Evolutionary conservation across 2,888 invertebrate genomes (phyloP), one percentile per base, ranked within the genome.

Genomic region (Dascillus cervinus): DNA sequence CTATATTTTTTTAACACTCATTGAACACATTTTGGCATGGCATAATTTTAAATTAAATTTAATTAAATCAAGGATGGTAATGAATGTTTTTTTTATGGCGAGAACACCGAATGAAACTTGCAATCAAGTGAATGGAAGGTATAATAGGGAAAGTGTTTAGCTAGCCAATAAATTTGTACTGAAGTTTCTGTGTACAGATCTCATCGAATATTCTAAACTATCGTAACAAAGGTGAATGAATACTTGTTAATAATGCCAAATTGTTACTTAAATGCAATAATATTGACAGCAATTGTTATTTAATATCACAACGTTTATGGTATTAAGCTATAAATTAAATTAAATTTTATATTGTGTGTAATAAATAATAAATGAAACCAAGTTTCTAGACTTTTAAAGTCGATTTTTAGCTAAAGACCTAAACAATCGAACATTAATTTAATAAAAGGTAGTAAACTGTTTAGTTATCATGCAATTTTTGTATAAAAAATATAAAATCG

Each of bases 201-300:
- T 32, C 32, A 34, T 38, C 29, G 31, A 40, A 53, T 50, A 53
- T 53, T 53, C 53, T 53, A 53, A 53, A 53, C 46, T 47, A 47
- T 44, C 49, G 45, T 52, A 39, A 47, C 45, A 32, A 4, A 17
- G 8, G 4, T 17, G 8, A 37, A 37, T 38, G 39, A 35, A 42
- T 42, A 49, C 46, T 52, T 52, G 52, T 53, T 53, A 50, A 52
- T 49, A 50, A 53, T 50, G 47, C 50, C 50, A 49, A 50, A 52
- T 50, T 53, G 52, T 54, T 53, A 52, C 43, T 47, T 11, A 31
- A 46, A 54, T 51, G 52, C 50, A 56, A 56, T 56, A 52, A 53
- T 50, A 47, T 52, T 46, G 41, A 53, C 53, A 50, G 57, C 54
- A 57, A 52, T 55, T 57, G 57, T 57, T 57, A 55, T 49, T 41